Evolutionary conservation across 1,140 invertebrate species (phyloP).

Genomic region (Melanaphis sacchari): DNA sequence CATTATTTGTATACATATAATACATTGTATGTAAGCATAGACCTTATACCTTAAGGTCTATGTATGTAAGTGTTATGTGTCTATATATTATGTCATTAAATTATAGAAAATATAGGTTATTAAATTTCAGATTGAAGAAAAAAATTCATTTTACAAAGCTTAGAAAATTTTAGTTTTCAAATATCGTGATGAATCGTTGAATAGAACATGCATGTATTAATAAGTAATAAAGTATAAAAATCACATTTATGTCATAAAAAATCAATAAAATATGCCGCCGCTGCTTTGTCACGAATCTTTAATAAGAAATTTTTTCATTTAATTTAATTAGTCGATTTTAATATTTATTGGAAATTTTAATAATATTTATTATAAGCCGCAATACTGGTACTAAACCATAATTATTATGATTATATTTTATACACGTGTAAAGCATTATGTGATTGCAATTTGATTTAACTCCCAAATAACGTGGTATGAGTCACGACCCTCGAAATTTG

Average conservation of each 20-base stretch:
- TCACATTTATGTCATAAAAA: not conserved
- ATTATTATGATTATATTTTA: not conserved
- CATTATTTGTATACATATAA: too few relatives aligned
- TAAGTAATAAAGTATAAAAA: not conserved
- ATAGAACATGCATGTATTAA: not conserved
- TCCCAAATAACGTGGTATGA: not conserved
- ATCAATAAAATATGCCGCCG: too few relatives aligned
- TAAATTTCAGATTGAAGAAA: not conserved
- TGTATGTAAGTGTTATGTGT: not conserved
- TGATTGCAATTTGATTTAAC: not conserved
- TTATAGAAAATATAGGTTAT: not conserved
- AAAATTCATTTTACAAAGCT: not conserved
- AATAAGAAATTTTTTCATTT: not conserved
- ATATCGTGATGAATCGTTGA: not conserved
- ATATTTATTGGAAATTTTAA: not conserved
- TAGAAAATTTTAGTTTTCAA: not conserved
- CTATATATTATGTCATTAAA: not conserved
- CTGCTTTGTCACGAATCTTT: not conserved
- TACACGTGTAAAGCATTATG: not conserved
- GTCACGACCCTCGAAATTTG: not conserved
- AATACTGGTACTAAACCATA: not conserved
- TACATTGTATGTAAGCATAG: not conserved
- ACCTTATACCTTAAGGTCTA: too few relatives aligned
- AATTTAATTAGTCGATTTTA: not conserved
- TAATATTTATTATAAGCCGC: not conserved